Conservation (phyloP, 2,113 vertebrate genomes). For the Tetrax tetrax region DNA sequence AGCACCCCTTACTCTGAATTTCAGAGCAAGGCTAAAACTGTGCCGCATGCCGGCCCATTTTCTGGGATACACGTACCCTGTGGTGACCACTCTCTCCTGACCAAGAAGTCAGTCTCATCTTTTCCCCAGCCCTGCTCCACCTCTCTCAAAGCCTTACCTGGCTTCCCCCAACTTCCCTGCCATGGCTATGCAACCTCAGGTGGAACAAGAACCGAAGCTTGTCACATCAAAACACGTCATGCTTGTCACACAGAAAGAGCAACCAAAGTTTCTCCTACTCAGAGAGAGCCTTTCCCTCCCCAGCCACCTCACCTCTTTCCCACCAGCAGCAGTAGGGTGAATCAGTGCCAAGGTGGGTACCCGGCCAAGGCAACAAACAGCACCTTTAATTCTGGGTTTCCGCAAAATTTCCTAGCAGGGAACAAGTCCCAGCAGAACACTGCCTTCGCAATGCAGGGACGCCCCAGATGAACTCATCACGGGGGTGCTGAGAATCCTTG, state of each 20-base stretch:
- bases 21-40: not conserved
- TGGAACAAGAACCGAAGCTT: not conserved
- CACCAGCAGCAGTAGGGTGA: not conserved
- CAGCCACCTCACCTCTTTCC: not conserved
- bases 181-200: not conserved
- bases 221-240: not conserved
- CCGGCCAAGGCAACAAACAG: not conserved
- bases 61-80: not conserved
- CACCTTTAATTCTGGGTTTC: not conserved
- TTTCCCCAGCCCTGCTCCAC: not conserved
- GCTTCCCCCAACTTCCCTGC: not conserved
- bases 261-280: not conserved
- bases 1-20: not conserved
- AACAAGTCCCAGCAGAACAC: conserved; percentile 25
- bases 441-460: not conserved
- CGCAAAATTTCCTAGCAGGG: conserved; percentile 25
- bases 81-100: not conserved
- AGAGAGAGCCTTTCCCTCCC: not conserved
- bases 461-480: not conserved
- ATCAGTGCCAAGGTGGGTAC: not conserved
- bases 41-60: rapidly evolving
- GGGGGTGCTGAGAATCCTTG: not conserved
- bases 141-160: not conserved
- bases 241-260: not conserved
- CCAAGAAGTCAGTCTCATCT: not conserved